phyloP scores from a whole-genome alignment of 2,113 vertebrate genomes.

The Alethe diademata region DNA sequence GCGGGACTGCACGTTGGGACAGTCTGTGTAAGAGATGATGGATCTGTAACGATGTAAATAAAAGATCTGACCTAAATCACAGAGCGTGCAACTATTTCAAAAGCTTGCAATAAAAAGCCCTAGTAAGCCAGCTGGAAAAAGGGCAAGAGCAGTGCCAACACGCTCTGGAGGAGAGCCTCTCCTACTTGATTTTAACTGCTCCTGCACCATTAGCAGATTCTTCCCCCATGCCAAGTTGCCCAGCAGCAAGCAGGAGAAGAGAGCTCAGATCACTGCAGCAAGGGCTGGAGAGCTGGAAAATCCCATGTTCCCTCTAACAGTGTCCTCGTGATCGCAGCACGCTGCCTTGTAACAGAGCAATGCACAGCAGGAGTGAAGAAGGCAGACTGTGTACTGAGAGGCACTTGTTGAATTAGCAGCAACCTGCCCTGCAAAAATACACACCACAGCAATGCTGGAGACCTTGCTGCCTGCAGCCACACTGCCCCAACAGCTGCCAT shows the following conservation, averaged over 20 bases:
- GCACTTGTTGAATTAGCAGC: not conserved
- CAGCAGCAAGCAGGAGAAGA: not conserved
- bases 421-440: not conserved
- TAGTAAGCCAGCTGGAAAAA: not conserved
- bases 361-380: not conserved
- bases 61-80: not conserved
- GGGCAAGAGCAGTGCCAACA: not conserved
- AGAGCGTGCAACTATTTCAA: not conserved
- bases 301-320: not conserved
- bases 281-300: not conserved
- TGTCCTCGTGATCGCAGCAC: rapidly evolving
- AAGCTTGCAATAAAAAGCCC: not conserved
- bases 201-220: not conserved
- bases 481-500: not conserved
- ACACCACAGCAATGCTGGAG: not conserved
- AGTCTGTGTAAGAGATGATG: not conserved
- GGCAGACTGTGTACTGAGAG: rapidly evolving
- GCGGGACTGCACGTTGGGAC: rapidly evolving
- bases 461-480: not conserved
- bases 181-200: not conserved
- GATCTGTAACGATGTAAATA: not conserved
- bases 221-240: not conserved
- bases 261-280: not conserved
- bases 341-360: not conserved
- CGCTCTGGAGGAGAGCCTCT: not conserved